These are phyloP conservation scores for Dasyprocta punctata DNA, from an alignment of 2,113 vertebrate species.

Conservation along the genomic window DNA sequence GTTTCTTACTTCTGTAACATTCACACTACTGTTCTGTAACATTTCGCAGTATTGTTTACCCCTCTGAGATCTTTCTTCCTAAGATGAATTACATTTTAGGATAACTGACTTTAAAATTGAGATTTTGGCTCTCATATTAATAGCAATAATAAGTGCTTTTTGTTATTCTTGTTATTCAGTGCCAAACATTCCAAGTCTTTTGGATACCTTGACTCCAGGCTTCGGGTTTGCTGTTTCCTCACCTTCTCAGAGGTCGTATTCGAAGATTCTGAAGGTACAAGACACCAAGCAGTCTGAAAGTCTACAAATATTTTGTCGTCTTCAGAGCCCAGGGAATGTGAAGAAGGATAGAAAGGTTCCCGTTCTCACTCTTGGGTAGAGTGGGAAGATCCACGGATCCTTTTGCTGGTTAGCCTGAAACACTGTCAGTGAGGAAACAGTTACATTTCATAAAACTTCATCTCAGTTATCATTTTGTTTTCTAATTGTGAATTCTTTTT, in stretches of 20 bases:
- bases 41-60: neutral
- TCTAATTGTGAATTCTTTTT: neutral
- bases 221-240: neutral
- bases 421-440: rapidly evolving
- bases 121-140: neutral
- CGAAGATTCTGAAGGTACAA: rapidly evolving
- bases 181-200: neutral
- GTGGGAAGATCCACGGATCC: rapidly evolving
- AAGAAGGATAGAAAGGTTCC: rapidly evolving
- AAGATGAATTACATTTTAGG: neutral
- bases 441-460: rapidly evolving
- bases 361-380: rapidly evolving
- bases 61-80: neutral
- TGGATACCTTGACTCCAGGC: no score
- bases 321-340: rapidly evolving
- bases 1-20: neutral
- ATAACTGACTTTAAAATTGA: neutral
- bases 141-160: neutral
- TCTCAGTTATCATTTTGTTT: neutral
- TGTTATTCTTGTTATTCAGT: rapidly evolving
- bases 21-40: no score
- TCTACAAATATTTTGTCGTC: rapidly evolving
- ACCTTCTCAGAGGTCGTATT: rapidly evolving
- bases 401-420: no score
- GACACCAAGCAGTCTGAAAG: rapidly evolving